Conservation (phyloP, 2,797 vertebrate genomes). For the Amniataba percoides region DNA sequence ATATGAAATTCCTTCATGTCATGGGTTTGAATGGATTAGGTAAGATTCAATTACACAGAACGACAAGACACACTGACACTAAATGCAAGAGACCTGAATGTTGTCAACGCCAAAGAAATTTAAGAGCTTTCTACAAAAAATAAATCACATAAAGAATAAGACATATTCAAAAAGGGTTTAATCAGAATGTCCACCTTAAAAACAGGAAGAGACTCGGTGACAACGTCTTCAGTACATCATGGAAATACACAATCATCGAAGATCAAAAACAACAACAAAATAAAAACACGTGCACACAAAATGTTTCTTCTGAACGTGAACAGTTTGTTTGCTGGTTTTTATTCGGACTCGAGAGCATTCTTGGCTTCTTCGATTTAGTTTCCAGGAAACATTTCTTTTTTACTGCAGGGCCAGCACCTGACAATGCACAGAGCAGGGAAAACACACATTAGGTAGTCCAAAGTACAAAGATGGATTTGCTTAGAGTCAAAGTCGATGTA, state of each 20-base stretch:
- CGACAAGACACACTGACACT: not conserved
- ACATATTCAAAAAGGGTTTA: conserved; percentile 64
- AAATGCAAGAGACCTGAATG: not conserved
- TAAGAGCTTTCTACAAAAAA: too few species aligned
- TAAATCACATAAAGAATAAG: not conserved
- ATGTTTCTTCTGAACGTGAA: conserved; percentile 30
- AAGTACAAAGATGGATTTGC: conserved; percentile 15
- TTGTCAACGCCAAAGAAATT: not conserved
- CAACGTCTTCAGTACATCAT: conserved; percentile 24
- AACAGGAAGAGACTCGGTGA: conserved; percentile 25
- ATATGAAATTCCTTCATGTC: not conserved
- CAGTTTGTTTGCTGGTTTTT: conserved; percentile 65
- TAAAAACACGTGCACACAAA: conserved; percentile 51
- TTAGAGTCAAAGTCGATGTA: not conserved
- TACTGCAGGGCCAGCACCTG: conserved; percentile 54
- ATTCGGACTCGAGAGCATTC: conserved; percentile 36
- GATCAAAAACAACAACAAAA: conserved; percentile 40
- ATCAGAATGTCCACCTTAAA: conserved; percentile 42
- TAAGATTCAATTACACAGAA: not conserved
- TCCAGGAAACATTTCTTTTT: conserved; percentile 30
- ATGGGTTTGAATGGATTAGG: not conserved
- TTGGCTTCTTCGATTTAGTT: conserved; percentile 44
- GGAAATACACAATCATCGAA: conserved; percentile 41
- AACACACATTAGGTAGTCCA: conserved; percentile 13
- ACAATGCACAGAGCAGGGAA: conserved; percentile 25